Evolutionary conservation across 2,113 vertebrate species (phyloP).

Genomic region (Otolemur garnettii): DNA sequence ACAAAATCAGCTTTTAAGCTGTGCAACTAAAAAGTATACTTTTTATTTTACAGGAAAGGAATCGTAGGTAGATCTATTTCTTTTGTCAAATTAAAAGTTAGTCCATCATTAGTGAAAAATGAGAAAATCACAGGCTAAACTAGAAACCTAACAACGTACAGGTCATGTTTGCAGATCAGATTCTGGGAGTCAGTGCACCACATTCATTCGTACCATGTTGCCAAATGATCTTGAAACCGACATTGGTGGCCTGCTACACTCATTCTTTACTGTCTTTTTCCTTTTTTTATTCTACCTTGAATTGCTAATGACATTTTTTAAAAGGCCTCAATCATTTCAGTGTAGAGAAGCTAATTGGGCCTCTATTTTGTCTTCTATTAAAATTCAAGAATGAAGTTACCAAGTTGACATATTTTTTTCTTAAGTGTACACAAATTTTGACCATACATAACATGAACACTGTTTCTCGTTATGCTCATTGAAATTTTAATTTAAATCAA

Average conservation of each 20-base stretch:
- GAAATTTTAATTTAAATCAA: constrained; percentile 44
- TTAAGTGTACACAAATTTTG: not conserved
- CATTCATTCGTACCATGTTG: not conserved
- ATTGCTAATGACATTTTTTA: not conserved
- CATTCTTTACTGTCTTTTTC: not conserved
- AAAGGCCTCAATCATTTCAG: not conserved
- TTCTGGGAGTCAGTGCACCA: not conserved
- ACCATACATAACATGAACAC: not conserved
- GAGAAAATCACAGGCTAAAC: not conserved
- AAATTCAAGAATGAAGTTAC: not conserved
- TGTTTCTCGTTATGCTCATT: not conserved
- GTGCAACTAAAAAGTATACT: not conserved
- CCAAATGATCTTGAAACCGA: not conserved
- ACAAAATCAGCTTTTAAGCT: constrained; percentile 40
- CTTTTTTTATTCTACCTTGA: not conserved
- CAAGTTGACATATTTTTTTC: not conserved
- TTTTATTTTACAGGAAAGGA: constrained; percentile 42
- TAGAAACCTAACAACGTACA: not conserved
- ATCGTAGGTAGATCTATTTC: not conserved
- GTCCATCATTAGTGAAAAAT: not conserved
- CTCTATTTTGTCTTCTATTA: not conserved
- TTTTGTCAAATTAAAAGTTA: constrained; percentile 22
- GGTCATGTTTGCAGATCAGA: constrained; percentile 4
- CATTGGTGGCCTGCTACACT: not conserved
- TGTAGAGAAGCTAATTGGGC: not conserved